Evolutionary conservation across 2,888 invertebrate species (phyloP).

Genomic region (Cheilosia vernalis): DNA sequence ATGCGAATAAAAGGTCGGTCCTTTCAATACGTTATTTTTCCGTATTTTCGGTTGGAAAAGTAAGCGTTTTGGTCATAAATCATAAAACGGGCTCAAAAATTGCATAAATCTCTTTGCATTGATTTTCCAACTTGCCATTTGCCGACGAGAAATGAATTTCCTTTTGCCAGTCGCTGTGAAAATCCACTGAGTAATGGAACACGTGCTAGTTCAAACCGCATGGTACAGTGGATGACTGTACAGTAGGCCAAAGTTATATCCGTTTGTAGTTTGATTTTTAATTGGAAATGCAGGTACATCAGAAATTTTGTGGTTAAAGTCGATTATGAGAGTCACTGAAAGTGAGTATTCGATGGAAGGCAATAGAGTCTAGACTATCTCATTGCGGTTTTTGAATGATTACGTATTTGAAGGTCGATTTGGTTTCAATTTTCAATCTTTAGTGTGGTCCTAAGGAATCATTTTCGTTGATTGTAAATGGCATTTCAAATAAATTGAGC

Average conservation of each 20-base stretch:
- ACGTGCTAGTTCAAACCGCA: slow-evolving; percentile 33
- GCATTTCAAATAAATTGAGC: too few relatives aligned
- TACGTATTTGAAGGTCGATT: too few relatives aligned
- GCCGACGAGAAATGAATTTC: slow-evolving; percentile 46
- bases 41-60: neutral
- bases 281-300: neutral
- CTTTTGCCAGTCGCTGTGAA: slow-evolving; percentile 22
- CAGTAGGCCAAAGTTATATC: slow-evolving; percentile 44
- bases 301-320: slow-evolving; percentile 16
- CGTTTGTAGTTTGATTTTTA: slow-evolving; percentile 32
- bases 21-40: neutral
- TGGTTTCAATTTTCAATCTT: too few relatives aligned
- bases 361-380: neutral
- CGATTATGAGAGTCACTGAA: neutral
- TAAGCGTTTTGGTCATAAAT: neutral
- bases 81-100: neutral
- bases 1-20: neutral
- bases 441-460: too few relatives aligned
- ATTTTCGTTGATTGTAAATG: too few relatives aligned
- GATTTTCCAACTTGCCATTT: slow-evolving; percentile 29
- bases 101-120: slow-evolving; percentile 12
- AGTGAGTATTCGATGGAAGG: neutral
- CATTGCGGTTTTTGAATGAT: neutral
- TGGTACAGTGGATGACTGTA: neutral
- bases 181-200: neutral